Evolutionary conservation across 2,113 vertebrate species (phyloP).

Genomic region (Circaetus cinerascens): DNA sequence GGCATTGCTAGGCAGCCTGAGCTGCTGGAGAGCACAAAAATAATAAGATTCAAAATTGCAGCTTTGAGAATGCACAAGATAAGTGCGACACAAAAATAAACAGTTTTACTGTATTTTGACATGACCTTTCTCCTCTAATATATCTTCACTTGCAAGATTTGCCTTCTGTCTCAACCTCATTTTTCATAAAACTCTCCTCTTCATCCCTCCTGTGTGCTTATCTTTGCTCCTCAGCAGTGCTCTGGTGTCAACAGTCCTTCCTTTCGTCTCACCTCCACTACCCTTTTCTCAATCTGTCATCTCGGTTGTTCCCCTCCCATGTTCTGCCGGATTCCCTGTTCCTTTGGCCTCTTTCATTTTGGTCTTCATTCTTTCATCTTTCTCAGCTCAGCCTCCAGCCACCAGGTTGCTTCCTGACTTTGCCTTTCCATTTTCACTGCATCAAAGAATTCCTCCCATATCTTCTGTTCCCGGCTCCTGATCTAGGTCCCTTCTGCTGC

Average conservation of each 20-base stretch:
- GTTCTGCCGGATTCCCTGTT: background rate
- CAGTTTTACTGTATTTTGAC: conserved; percentile 23
- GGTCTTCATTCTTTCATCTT: background rate
- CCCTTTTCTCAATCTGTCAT: background rate
- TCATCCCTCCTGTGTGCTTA: background rate
- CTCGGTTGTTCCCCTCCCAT: background rate
- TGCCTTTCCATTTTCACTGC: background rate
- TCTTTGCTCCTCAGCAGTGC: background rate
- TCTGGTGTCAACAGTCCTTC: background rate
- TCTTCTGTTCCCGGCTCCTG: background rate
- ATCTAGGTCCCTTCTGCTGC: background rate
- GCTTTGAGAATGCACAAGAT: conserved; percentile 7
- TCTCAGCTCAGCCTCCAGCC: background rate
- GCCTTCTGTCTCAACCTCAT: conserved; percentile 1
- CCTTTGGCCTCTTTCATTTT: background rate
- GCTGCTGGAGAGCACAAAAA: conserved; percentile 23
- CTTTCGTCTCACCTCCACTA: background rate
- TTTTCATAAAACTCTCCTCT: conserved; percentile 12
- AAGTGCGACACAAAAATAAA: conserved; percentile 15
- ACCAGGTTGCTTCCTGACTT: background rate
- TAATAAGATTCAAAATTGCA: conserved; percentile 16
- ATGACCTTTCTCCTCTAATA: conserved; percentile 26
- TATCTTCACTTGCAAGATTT: conserved; percentile 16
- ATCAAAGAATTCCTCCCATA: background rate
- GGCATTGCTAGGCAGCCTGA: conserved; percentile 55